These are phyloP conservation scores for Podarcis lilfordi DNA, from an alignment of 2,797 vertebrate genomes.

Conservation along the genomic window DNA sequence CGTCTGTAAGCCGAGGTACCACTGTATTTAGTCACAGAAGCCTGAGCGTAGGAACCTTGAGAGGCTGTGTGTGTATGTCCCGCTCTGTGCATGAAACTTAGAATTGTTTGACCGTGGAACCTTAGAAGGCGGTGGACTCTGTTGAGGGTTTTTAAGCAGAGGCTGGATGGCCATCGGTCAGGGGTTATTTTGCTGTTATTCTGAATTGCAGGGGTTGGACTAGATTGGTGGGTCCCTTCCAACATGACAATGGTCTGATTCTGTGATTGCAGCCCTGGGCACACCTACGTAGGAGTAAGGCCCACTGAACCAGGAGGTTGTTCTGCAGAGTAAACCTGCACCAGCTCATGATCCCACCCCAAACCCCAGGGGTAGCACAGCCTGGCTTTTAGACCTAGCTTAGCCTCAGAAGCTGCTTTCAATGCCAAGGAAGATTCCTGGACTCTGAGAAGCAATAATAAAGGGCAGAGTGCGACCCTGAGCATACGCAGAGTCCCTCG, in stretches of 20 bases:
- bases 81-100: too few relatives aligned
- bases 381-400: not conserved
- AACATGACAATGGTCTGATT: not conserved
- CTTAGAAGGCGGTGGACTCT: too few relatives aligned
- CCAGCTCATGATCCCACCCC: not conserved
- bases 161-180: too few relatives aligned
- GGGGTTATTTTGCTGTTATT: too few relatives aligned
- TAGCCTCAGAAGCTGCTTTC: not conserved
- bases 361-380: not conserved
- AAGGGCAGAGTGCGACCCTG: too few relatives aligned
- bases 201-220: too few relatives aligned
- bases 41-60: not conserved
- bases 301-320: not conserved
- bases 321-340: not conserved
- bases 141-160: too few relatives aligned
- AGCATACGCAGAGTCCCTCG: not conserved
- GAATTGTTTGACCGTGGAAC: too few relatives aligned
- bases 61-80: not conserved
- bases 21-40: not conserved
- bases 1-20: too few relatives aligned
- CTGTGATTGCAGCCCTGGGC: not conserved
- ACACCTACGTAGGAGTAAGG: not conserved
- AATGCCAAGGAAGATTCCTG: not conserved
- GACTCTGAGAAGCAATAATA: not conserved
- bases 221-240: too few relatives aligned